Conservation (phyloP, 2,113 vertebrate genomes). For the Clarias macrocephalus region DNA sequence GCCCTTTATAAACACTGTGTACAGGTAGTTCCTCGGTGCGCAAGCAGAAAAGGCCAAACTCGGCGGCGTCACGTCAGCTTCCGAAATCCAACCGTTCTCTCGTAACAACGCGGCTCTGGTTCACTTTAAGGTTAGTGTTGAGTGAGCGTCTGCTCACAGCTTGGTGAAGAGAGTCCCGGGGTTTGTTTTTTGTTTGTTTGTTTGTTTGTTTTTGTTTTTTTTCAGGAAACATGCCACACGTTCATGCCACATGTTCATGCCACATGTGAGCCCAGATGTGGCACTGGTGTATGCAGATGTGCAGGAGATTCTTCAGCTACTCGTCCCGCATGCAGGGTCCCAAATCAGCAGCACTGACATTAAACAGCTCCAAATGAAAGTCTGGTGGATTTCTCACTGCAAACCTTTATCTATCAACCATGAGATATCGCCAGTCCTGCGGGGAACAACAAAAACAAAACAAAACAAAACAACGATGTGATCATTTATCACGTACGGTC, state of each 20-base stretch:
- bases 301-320: not conserved
- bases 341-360: not conserved
- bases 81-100: constrained; percentile 3
- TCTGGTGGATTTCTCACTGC: constrained; percentile 61
- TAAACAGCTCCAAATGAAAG: not conserved
- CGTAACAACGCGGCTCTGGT: constrained; percentile 33
- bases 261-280: constrained; percentile 15
- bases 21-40: constrained; percentile 70
- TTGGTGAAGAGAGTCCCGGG: not conserved
- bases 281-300: not conserved
- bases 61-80: constrained; percentile 53
- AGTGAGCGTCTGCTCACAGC: constrained; percentile 6
- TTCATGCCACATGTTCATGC: constrained; percentile 16
- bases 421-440: constrained; percentile 79
- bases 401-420: constrained; percentile 79
- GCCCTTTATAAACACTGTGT: constrained; percentile 70
- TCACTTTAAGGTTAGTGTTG: constrained; percentile 44
- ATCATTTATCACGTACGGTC: not conserved
- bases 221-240: not conserved
- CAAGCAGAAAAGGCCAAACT: constrained; percentile 55
- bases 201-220: no score
- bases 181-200: not conserved
- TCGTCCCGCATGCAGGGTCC: constrained; percentile 27
- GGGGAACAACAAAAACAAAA: no score
- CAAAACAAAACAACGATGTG: not conserved